phyloP scores from a whole-genome alignment of 37 sponge, comb jelly and placozoan species.

The Spongilla lacustris region DNA sequence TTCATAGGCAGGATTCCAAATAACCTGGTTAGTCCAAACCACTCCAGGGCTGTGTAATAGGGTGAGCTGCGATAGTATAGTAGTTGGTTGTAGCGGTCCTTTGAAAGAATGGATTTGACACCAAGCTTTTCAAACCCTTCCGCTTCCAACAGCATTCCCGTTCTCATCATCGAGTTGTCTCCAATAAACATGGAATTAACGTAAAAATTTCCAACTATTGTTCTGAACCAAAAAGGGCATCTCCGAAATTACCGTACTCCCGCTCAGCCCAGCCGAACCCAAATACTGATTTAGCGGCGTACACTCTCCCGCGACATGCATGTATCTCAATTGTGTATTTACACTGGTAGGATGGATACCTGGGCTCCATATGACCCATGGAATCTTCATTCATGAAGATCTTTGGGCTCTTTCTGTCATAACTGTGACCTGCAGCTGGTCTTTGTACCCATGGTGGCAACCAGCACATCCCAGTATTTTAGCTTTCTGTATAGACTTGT shows the following conservation, averaged over 20 bases:
- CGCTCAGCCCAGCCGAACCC: conserved; percentile 12
- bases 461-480: too few relatives aligned
- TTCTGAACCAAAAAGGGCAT: conserved; percentile 5
- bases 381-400: too few relatives aligned
- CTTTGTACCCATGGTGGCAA: too few relatives aligned
- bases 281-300: not conserved
- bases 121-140: conserved; percentile 15
- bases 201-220: too few relatives aligned
- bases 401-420: too few relatives aligned
- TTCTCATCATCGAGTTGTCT: not conserved
- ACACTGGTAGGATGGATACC: too few relatives aligned
- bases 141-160: not conserved
- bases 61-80: not conserved
- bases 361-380: too few relatives aligned
- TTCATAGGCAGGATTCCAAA: conserved; percentile 17
- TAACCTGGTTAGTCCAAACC: not conserved
- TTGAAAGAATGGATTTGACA: not conserved
- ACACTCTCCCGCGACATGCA: not conserved
- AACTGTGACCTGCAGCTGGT: too few relatives aligned
- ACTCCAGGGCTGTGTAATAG: not conserved
- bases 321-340: too few relatives aligned
- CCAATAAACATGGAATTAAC: not conserved
- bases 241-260: conserved; percentile 6
- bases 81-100: not conserved
- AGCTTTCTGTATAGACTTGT: too few relatives aligned